These are phyloP conservation scores for Zonotrichia albicollis DNA, from an alignment of 2,797 vertebrate species.

Conservation along the genomic window DNA sequence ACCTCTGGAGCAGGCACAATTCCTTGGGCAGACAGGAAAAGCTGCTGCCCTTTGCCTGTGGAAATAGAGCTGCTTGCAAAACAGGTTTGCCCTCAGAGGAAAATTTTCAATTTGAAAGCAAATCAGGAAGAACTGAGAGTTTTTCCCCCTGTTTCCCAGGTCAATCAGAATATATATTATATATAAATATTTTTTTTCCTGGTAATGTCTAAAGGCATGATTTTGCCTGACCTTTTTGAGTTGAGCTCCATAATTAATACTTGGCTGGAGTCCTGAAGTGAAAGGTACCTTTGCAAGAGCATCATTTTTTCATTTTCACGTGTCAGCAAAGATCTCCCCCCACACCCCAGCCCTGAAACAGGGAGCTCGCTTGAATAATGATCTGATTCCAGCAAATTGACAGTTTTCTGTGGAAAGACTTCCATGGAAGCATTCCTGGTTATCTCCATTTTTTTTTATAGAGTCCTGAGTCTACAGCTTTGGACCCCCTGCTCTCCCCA, in stretches of 20 bases:
- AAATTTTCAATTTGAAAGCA: background rate
- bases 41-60: background rate
- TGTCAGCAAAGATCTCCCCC: constrained; percentile 40
- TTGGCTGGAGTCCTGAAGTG: constrained; percentile 8
- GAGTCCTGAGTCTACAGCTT: background rate
- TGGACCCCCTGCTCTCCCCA: background rate
- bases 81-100: background rate
- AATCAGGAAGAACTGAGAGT: background rate
- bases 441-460: background rate
- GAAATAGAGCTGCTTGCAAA: background rate
- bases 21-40: background rate
- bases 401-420: background rate
- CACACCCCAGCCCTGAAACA: background rate
- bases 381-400: constrained; percentile 15
- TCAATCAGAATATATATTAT: background rate
- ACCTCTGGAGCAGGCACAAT: background rate
- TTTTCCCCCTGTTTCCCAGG: background rate
- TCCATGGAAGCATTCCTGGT: background rate
- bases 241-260: background rate
- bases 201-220: background rate
- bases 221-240: background rate
- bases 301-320: constrained; percentile 18
- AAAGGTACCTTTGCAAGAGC: constrained; percentile 40
- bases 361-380: constrained; percentile 9
- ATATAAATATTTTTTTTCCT: background rate